Conservation (phyloP, 2,888 invertebrate species). For the Tetranychus truncatus region DNA sequence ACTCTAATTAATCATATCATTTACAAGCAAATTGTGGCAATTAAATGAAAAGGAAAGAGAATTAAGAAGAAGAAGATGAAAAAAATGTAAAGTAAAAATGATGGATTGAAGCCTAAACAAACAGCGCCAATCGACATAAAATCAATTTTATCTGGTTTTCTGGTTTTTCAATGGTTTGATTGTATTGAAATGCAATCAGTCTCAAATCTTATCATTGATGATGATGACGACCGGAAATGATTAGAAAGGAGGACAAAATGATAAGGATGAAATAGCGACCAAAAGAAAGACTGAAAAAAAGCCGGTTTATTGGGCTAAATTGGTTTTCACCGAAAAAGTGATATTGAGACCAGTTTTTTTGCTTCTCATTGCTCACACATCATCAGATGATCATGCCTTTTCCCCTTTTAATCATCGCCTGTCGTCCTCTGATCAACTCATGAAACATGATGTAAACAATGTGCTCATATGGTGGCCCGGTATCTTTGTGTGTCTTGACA, state of each 20-base stretch:
- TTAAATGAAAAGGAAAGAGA: background rate
- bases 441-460: background rate
- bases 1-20: background rate
- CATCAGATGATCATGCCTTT: background rate
- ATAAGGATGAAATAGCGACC: background rate
- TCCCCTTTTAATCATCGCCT: background rate
- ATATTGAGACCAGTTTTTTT: conserved; percentile 1
- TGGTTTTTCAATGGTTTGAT: no score
- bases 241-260: background rate
- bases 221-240: background rate
- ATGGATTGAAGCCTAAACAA: background rate
- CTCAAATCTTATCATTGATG: background rate
- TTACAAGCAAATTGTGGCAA: background rate
- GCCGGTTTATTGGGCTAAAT: background rate
- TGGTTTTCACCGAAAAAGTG: background rate
- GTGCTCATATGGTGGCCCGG: no score
- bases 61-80: background rate
- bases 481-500: no score
- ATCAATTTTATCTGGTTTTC: background rate
- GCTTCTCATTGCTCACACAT: background rate
- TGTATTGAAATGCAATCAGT: no score
- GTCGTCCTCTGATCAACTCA: background rate
- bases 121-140: background rate
- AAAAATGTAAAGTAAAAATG: background rate
- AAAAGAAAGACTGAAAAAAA: background rate